phyloP scores from a whole-genome alignment of 1,140 invertebrate genomes.

The Drosophila erecta region DNA sequence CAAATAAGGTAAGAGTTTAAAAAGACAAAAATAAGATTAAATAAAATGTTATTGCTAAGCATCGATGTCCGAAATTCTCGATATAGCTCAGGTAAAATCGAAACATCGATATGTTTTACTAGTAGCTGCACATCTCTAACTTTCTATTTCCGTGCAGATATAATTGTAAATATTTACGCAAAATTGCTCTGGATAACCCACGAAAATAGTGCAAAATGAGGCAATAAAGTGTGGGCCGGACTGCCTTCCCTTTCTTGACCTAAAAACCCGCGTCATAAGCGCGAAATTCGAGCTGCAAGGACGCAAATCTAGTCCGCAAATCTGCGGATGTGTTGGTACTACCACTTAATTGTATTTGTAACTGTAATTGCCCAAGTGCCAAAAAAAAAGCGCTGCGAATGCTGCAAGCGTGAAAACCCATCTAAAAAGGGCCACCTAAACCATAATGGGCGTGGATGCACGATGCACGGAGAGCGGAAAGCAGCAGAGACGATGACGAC shows the following conservation, averaged over 20 bases:
- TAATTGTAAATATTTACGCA: slow-evolving; percentile 67
- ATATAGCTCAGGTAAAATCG: neutral
- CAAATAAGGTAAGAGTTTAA: too few species aligned
- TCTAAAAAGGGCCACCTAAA: slow-evolving; percentile 3
- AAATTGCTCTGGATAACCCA: slow-evolving; percentile 18
- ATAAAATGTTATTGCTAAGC: neutral
- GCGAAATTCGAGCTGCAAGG: slow-evolving; percentile 35
- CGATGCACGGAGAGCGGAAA: slow-evolving; percentile 25
- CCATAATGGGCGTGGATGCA: slow-evolving; percentile 1
- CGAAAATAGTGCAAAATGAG: slow-evolving; percentile 37
- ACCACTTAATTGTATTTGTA: slow-evolving; percentile 35
- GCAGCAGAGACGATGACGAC: slow-evolving; percentile 42
- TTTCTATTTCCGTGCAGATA: slow-evolving; percentile 65
- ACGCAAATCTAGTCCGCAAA: slow-evolving; percentile 14
- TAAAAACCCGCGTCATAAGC: slow-evolving; percentile 4
- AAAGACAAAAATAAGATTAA: neutral
- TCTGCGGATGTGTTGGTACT: slow-evolving; percentile 9
- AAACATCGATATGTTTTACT: neutral
- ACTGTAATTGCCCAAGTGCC: slow-evolving; percentile 64
- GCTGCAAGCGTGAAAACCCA: slow-evolving; percentile 11
- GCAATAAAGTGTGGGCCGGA: slow-evolving; percentile 9
- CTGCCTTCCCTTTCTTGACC: slow-evolving; percentile 8
- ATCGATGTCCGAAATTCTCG: neutral
- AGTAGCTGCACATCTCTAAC: slow-evolving; percentile 36
- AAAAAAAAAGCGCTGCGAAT: slow-evolving; percentile 50